Evolutionary conservation across 30 jellyfish, hydroid and myxozoan genomes (phyloP).

Genomic region (Pseudorhiza aurosa): DNA sequence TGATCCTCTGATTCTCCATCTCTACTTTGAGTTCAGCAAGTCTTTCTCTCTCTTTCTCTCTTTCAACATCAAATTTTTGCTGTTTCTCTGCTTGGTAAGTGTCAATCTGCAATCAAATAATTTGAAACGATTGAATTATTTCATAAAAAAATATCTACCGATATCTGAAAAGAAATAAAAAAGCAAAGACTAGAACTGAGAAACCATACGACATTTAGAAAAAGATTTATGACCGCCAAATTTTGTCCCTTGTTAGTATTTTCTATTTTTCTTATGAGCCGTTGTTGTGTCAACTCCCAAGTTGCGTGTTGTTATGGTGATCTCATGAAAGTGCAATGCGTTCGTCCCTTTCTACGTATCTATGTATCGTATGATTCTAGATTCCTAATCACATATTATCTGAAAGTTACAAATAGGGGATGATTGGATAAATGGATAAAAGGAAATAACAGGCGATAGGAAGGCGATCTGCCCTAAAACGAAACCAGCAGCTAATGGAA

Average conservation of each 20-base stretch:
- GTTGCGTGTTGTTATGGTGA: no score
- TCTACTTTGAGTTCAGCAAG: slow-evolving; percentile 15
- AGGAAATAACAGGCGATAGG: no score
- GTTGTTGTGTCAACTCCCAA: no score
- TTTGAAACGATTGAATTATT: neutral
- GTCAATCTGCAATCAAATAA: slow-evolving; percentile 55
- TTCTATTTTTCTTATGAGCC: no score
- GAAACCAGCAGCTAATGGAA: no score
- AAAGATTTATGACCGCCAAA: neutral
- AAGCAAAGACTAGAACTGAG: no score
- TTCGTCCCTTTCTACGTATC: neutral
- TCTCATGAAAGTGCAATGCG: neutral
- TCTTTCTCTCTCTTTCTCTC: slow-evolving; percentile 42
- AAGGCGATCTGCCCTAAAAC: no score
- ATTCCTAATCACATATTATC: no score
- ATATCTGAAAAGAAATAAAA: no score
- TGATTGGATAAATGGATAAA: no score
- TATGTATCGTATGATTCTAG: neutral
- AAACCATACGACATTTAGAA: neutral
- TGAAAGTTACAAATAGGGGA: no score
- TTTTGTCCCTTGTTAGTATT: neutral
- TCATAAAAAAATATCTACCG: no score
- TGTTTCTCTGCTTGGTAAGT: slow-evolving; percentile 54
- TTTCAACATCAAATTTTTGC: slow-evolving; percentile 15
- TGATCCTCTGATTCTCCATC: slow-evolving; percentile 48